Percentiles rank a stretch among this genome's conserved stretches.
Evolutionary conservation across 2,888 invertebrate genomes (phyloP).

Genomic region (Zaprionus bogoriensis): DNA sequence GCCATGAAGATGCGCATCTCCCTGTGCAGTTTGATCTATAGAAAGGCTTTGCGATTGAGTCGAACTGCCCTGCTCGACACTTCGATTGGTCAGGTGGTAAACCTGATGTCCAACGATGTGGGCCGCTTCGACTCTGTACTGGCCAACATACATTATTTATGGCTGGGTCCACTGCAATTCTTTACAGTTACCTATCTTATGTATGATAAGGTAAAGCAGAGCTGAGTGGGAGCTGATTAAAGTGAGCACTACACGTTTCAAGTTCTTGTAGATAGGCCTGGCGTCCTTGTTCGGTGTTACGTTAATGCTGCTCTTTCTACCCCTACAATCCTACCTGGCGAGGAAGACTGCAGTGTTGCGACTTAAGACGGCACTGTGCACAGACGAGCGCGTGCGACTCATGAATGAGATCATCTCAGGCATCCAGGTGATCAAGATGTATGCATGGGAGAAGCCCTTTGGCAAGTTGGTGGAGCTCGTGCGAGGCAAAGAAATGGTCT

Average conservation of each 20-base stretch:
- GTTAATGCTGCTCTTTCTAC: conserved; percentile 86
- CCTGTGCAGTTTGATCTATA: conserved; percentile 87
- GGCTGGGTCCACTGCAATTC: conserved; percentile 94
- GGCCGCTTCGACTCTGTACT: conserved; percentile 87
- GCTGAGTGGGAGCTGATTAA: neutral
- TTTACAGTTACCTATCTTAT: conserved; percentile 90
- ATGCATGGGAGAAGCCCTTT: conserved; percentile 96
- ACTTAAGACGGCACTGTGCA: conserved; percentile 91
- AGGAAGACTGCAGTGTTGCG: conserved; percentile 86
- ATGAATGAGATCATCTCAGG: conserved; percentile 95
- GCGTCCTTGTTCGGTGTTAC: conserved; percentile 85
- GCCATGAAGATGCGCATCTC: conserved; percentile 88
- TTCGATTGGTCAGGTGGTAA: conserved; percentile 90
- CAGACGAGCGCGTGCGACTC: conserved; percentile 93
- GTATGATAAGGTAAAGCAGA: conserved; percentile 85
- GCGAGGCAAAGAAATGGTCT: conserved; percentile 85
- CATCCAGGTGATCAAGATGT: conserved; percentile 97
- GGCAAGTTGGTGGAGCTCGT: conserved; percentile 88
- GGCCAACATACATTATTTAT: conserved; percentile 94
- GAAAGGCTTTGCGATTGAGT: conserved; percentile 87
- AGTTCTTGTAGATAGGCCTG: conserved; percentile 84
- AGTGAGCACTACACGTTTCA: neutral
- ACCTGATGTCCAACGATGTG: conserved; percentile 97
- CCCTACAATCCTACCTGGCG: conserved; percentile 90
- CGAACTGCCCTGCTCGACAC: conserved; percentile 89